Evolutionary conservation across 2,113 vertebrate species (phyloP).

Genomic region (Phrynosoma platyrhinos): DNA sequence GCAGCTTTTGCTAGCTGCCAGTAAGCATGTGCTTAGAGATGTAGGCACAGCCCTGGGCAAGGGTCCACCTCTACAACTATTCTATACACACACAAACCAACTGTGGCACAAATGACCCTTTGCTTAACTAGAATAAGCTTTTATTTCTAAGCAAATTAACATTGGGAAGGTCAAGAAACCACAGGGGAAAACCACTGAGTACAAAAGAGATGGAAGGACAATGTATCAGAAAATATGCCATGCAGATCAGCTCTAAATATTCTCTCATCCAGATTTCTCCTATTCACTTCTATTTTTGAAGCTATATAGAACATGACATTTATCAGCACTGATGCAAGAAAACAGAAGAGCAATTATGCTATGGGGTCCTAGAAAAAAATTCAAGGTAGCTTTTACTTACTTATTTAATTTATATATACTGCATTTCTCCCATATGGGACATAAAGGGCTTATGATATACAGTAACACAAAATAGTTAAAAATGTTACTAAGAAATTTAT

Average conservation of each 20-base stretch:
- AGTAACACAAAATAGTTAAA: no score
- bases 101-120: conserved; percentile 9
- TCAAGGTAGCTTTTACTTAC: background rate
- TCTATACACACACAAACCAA: conserved; percentile 42
- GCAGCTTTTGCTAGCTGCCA: conserved; percentile 34
- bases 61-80: conserved; percentile 10
- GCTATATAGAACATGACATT: no score
- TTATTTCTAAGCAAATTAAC: conserved; percentile 34
- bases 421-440: no score
- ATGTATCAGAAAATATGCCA: conserved; percentile 33
- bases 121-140: background rate
- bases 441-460: no score
- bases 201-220: background rate
- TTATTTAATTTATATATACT: no score
- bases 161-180: conserved; percentile 24
- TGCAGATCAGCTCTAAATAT: conserved; percentile 16
- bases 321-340: no score
- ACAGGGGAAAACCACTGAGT: background rate
- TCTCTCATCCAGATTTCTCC: conserved; percentile 13
- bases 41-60: conserved; percentile 44
- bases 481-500: no score
- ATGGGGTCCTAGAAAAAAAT: background rate
- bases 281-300: no score
- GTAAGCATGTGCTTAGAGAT: conserved; percentile 16
- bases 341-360: no score